Evolutionary conservation across 2,797 vertebrate genomes (phyloP).

Genomic region (Enteromius paludinosus): DNA sequence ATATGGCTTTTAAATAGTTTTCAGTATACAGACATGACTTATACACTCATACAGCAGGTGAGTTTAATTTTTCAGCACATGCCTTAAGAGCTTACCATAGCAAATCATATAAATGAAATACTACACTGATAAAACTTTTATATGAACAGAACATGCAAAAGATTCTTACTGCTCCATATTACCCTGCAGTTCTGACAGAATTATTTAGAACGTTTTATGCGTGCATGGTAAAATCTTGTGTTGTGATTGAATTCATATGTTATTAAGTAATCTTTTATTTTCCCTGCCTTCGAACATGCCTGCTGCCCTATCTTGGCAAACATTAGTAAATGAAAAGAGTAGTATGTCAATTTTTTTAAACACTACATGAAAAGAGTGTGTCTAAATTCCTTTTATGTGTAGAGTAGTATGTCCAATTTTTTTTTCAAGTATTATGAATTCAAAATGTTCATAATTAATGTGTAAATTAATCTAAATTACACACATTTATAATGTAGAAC

Average conservation of each 20-base stretch:
- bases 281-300: not conserved
- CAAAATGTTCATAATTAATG: not conserved
- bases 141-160: not conserved
- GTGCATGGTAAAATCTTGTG: not conserved
- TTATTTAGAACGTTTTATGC: not conserved
- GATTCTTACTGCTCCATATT: not conserved
- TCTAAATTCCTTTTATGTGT: not conserved
- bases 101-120: not conserved
- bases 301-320: not conserved
- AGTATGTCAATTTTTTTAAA: not conserved
- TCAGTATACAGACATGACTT: not conserved
- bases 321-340: not conserved
- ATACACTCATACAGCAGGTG: not conserved
- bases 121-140: not conserved
- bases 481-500: not conserved
- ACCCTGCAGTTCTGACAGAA: not conserved
- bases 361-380: too few relatives aligned
- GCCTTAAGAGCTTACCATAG: not conserved
- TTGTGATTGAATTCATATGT: not conserved
- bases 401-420: too few relatives aligned
- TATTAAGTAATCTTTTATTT: constrained; percentile 10
- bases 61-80: not conserved
- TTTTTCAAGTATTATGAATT: too few relatives aligned
- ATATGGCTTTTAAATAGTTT: constrained; percentile 1
- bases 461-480: not conserved